phyloP scores from a whole-genome alignment of 2,888 invertebrate species.

The Xanthorhoe designata region DNA sequence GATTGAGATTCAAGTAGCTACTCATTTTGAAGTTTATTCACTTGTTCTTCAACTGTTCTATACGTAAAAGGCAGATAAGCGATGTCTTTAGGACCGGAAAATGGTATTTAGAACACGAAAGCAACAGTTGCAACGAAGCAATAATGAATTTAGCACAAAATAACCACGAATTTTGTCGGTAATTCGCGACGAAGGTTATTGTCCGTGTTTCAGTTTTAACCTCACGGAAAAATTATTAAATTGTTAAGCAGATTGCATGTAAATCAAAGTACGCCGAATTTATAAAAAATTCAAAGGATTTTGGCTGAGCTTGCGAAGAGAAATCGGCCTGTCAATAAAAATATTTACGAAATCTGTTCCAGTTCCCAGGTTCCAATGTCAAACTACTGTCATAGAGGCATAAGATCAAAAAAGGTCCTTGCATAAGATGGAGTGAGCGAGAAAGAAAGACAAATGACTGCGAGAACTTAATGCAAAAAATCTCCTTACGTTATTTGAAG shows the following conservation, averaged over 20 bases:
- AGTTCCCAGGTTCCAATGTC: not conserved
- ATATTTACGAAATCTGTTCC: slow-evolving; percentile 18
- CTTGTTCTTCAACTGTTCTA: not conserved
- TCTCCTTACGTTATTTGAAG: too few species aligned
- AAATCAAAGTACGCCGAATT: not conserved
- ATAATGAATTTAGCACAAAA: slow-evolving; percentile 16
- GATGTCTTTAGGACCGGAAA: slow-evolving; percentile 3
- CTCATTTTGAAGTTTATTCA: slow-evolving; percentile 37
- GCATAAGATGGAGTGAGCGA: not conserved
- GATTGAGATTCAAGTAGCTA: slow-evolving; percentile 56
- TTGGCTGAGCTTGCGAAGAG: slow-evolving; percentile 4
- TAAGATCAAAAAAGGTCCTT: too few species aligned
- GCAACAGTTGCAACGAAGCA: not conserved
- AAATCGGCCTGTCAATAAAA: slow-evolving; percentile 21
- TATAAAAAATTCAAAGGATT: slow-evolving; percentile 9
- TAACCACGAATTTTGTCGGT: not conserved
- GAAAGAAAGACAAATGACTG: not conserved
- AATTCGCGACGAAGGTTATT: not conserved
- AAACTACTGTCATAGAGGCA: not conserved
- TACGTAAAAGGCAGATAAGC: not conserved
- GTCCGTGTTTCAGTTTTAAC: not conserved
- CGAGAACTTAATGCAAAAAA: not conserved
- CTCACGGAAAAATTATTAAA: not conserved
- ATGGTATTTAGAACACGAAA: not conserved
- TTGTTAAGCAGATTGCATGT: not conserved